phyloP scores from a whole-genome alignment of 2,797 vertebrate species.

The Babyrousa celebensis region DNA sequence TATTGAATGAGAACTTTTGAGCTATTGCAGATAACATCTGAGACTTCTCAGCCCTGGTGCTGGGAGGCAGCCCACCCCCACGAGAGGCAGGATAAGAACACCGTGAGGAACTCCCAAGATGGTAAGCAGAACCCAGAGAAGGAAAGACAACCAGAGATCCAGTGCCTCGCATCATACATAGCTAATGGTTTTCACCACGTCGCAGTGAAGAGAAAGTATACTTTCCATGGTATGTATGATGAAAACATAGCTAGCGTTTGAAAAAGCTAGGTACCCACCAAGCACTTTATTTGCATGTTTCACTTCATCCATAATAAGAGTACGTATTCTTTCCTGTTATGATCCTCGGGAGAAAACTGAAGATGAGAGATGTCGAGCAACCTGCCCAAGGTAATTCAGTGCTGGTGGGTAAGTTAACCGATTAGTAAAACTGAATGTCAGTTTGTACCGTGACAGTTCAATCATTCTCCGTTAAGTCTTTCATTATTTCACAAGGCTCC shows the following conservation, averaged over 20 bases:
- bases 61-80: not conserved
- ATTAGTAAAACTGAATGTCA: not conserved
- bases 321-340: not conserved
- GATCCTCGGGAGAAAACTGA: slow-evolving; percentile 41
- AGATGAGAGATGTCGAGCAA: slow-evolving; percentile 45
- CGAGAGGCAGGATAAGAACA: not conserved
- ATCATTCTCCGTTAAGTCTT: not conserved
- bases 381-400: not conserved
- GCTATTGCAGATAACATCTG: slow-evolving; percentile 65
- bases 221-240: not conserved
- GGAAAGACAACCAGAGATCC: not conserved
- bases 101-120: not conserved
- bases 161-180: not conserved
- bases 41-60: not conserved
- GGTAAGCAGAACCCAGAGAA: not conserved
- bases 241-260: not conserved
- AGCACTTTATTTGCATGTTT: not conserved
- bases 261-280: not conserved
- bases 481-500: slow-evolving; percentile 28
- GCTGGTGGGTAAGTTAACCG: not conserved
- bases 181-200: not conserved
- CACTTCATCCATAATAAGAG: not conserved
- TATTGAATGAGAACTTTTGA: slow-evolving; percentile 70
- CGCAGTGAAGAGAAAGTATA: slow-evolving; percentile 9
- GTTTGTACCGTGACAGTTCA: not conserved